Evolutionary conservation across 1,140 invertebrate species (phyloP), one percentile per base, ranked within the genome.

Genomic region (Pseudomyrmex gracilis): DNA sequence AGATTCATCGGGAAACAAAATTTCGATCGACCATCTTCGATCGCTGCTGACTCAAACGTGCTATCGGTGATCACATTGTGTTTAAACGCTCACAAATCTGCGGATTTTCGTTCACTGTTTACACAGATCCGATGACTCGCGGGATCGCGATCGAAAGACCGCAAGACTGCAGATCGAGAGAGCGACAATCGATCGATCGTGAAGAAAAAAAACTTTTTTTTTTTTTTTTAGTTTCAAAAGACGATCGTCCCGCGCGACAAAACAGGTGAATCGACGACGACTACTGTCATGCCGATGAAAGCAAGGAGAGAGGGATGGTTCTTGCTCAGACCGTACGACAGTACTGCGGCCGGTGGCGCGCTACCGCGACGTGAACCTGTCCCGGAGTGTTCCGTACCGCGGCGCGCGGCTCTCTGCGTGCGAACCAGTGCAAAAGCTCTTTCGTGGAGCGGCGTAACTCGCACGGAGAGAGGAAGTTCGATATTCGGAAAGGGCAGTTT

Each of bases 351-450:
- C 76, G 43, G 10, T 53, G 43, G 60, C 60, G 60, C 73, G 57
- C 20, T 57, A 61, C 57, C 76, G 64, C 66, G 76, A 60, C 22
- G 76, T 22, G 15, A 49, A 58, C 76, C 76, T 47, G 51, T 78
- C 76, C 53, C 64, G 20, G 53, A 70, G 76, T 58, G 64, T 80
- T 70, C 66, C 53, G 53, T 80, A 20, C 66, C 66, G 76, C 76
- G 76, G 76, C 76, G 76, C 76, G 76, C 76, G 66, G 76, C 66
- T 70, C 53, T 80, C 76, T 80, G 76, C 76, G 57, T 78, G 76
- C 66, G 45, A 71, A 70, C 66, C 58, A 66, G 76, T 66, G 76
- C 76, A 80, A 34, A 34, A 80, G 76, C 76, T 80, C 76, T 34
- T 24, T 13, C 12, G 58, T 17, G 8, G 58, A 22, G 57, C 20